These are phyloP conservation scores for Clarias macrocephalus DNA, from an alignment of 2,113 vertebrate species.

Conservation along the genomic window DNA sequence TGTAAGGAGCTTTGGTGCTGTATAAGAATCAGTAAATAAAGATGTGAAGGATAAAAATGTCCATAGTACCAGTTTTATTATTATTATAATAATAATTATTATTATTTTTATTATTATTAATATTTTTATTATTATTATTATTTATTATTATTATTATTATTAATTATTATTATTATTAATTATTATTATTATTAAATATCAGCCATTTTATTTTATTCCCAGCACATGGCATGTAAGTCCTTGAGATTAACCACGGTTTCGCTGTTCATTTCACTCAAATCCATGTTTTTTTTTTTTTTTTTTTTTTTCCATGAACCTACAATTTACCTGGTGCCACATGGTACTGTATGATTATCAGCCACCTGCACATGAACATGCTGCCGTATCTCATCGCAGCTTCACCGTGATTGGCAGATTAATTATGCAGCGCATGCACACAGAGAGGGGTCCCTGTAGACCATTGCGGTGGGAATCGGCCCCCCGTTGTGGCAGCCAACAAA, in stretches of 20 bases:
- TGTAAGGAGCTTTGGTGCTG: slow-evolving; percentile 18
- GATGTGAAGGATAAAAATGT: slow-evolving; percentile 11
- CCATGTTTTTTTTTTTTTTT: slow-evolving; percentile 35
- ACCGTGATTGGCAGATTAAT: slow-evolving; percentile 75
- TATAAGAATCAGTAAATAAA: slow-evolving; percentile 32
- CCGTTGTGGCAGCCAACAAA: slow-evolving; percentile 56
- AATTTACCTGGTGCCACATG: slow-evolving; percentile 56
- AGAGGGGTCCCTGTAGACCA: slow-evolving; percentile 51
- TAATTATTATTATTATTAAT: no score
- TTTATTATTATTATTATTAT: no score
- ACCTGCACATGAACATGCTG: slow-evolving; percentile 39
- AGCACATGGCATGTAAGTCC: not conserved
- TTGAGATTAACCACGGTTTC: not conserved
- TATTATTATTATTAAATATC: not conserved
- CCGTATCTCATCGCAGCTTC: slow-evolving; percentile 65
- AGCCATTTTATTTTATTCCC: not conserved
- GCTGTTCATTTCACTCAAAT: not conserved
- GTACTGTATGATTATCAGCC: slow-evolving; percentile 59
- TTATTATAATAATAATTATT: no score
- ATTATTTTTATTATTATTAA: no score
- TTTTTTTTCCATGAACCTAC: slow-evolving; percentile 46
- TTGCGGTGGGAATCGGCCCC: slow-evolving; percentile 62
- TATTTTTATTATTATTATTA: no score
- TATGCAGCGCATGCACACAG: slow-evolving; percentile 70
- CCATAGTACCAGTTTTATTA: not conserved